Conservation (phyloP, 2,113 vertebrate genomes). For the Hydrolagus affinis region DNA sequence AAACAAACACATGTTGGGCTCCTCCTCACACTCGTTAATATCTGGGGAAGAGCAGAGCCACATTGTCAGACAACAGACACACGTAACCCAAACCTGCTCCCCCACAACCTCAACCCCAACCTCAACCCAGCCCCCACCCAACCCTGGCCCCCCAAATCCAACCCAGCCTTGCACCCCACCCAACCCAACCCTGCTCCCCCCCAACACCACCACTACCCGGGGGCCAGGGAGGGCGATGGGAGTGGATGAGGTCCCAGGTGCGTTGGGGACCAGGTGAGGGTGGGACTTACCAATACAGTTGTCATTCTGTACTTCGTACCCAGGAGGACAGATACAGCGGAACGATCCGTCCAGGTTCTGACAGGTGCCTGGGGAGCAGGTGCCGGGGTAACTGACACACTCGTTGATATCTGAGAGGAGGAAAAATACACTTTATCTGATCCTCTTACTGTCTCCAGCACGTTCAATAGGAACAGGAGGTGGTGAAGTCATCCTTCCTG, state of each 20-base stretch:
- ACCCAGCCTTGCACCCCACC: background rate
- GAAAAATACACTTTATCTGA: background rate
- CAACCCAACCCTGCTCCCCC: too few relatives aligned
- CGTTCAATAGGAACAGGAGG: too few relatives aligned
- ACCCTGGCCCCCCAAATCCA: background rate
- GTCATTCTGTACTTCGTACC: slow-evolving; percentile 83
- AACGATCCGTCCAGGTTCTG: slow-evolving; percentile 90
- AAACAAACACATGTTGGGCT: slow-evolving; percentile 77
- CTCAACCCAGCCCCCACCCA: too few relatives aligned
- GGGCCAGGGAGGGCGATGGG: too few relatives aligned
- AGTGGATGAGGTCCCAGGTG: too few relatives aligned
- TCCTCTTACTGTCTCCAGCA: too few relatives aligned
- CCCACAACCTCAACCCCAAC: background rate
- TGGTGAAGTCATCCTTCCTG: too few relatives aligned
- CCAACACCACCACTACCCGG: too few relatives aligned
- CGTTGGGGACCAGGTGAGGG: too few relatives aligned
- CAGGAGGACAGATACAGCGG: slow-evolving; percentile 80
- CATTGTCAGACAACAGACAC: background rate
- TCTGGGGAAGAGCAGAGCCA: slow-evolving; percentile 53
- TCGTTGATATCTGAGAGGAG: slow-evolving; percentile 72
- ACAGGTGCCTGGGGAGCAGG: slow-evolving; percentile 82
- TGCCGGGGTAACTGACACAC: slow-evolving; percentile 70
- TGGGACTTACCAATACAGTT: slow-evolving; percentile 71
- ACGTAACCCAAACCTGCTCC: too few relatives aligned
- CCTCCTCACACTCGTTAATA: slow-evolving; percentile 78